Evolutionary conservation across 2,888 invertebrate genomes (phyloP).

Genomic region (Leucoma salicis): DNA sequence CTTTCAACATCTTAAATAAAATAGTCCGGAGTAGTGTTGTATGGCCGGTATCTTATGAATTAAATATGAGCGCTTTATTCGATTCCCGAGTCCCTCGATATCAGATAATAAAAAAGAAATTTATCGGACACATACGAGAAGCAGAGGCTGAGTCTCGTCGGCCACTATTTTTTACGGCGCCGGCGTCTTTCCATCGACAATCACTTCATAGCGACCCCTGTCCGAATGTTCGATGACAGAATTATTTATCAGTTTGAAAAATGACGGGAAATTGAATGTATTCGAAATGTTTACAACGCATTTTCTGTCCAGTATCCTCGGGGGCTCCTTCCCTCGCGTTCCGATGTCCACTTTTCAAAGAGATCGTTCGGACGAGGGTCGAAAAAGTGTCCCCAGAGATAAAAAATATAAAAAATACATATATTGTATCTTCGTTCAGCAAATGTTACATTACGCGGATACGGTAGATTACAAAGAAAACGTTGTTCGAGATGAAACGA

Average conservation of each 20-base stretch:
- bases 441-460: slow-evolving; percentile 65
- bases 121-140: slow-evolving; percentile 74
- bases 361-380: slow-evolving; percentile 82
- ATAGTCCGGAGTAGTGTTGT: slow-evolving; percentile 75
- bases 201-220: slow-evolving; percentile 82
- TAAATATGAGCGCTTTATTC: slow-evolving; percentile 83
- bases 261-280: slow-evolving; percentile 84
- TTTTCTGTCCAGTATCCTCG: slow-evolving; percentile 79
- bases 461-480: slow-evolving; percentile 72
- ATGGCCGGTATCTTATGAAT: slow-evolving; percentile 82
- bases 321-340: slow-evolving; percentile 81
- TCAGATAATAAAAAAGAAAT: slow-evolving; percentile 83
- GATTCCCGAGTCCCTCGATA: slow-evolving; percentile 82
- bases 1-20: slow-evolving; percentile 79
- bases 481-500: slow-evolving; percentile 48
- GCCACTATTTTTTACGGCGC: slow-evolving; percentile 76
- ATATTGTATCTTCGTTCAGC: slow-evolving; percentile 73
- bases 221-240: slow-evolving; percentile 82
- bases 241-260: slow-evolving; percentile 84
- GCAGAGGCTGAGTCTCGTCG: slow-evolving; percentile 63
- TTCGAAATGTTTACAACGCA: slow-evolving; percentile 83
- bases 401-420: slow-evolving; percentile 79
- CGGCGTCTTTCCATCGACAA: slow-evolving; percentile 75
- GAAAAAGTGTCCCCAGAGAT: slow-evolving; percentile 81
- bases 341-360: slow-evolving; percentile 83